Evolutionary conservation across 1,140 invertebrate genomes (phyloP).

Genomic region (Megalonaias nervosa): DNA sequence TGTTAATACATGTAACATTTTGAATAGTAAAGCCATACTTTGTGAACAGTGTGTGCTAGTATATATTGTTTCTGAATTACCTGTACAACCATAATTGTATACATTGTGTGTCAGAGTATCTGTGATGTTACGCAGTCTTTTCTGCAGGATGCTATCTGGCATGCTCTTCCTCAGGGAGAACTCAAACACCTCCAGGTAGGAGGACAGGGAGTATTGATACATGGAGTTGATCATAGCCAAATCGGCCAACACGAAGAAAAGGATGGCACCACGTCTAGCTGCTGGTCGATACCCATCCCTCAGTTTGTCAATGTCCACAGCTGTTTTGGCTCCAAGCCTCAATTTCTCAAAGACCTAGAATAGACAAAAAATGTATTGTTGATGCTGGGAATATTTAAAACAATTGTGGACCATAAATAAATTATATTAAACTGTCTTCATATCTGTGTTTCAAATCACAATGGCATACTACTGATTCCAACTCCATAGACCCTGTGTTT

Average conservation of each 20-base stretch:
- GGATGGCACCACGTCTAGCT: conserved; percentile 86
- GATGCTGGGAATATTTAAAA: not conserved
- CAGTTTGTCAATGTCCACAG: conserved; percentile 84
- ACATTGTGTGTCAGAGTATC: conserved; percentile 87
- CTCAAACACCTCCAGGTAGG: conserved; percentile 80
- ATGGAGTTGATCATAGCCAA: conserved; percentile 89
- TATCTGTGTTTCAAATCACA: no score
- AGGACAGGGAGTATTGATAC: conserved; percentile 91
- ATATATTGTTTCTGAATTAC: conserved; percentile 49
- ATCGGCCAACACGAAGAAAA: conserved; percentile 91
- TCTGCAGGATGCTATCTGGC: conserved; percentile 81
- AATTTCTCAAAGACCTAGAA: conserved; percentile 80
- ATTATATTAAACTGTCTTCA: no score
- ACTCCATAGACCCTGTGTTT: no score
- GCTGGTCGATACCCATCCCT: conserved; percentile 87
- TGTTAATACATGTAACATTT: no score
- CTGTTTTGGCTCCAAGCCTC: conserved; percentile 80
- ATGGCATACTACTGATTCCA: no score
- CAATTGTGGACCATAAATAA: no score
- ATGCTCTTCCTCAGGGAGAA: conserved; percentile 85
- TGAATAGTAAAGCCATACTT: no score
- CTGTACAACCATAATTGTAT: conserved; percentile 91
- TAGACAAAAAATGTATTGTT: not conserved
- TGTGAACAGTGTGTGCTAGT: no score
- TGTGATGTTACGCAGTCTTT: conserved; percentile 86